A percentile compares a stretch with the other conserved stretches of the same genome.
Evolutionary conservation across 2,797 vertebrate species (phyloP).

Genomic region (Rhinoraja longicauda): DNA sequence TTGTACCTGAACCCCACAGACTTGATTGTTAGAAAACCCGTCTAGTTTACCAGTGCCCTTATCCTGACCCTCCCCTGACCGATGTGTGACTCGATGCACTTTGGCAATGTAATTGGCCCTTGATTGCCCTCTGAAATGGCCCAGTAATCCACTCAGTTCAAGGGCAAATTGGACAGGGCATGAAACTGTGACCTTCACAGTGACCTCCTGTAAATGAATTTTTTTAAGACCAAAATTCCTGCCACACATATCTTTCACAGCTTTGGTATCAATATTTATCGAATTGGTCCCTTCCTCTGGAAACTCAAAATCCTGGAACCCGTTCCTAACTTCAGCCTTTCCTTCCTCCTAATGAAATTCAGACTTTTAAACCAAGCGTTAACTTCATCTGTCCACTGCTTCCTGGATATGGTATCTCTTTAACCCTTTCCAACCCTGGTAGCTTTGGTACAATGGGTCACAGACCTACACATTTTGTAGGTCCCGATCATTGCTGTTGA

Average conservation of each 20-base stretch:
- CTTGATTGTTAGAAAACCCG: too few species aligned
- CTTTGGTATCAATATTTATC: not conserved
- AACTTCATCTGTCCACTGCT: not conserved
- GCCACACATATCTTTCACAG: not conserved
- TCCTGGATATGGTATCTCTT: not conserved
- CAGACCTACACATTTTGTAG: not conserved
- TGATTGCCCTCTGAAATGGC: too few species aligned
- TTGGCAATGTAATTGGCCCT: too few species aligned
- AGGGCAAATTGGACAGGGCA: too few species aligned
- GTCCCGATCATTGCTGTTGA: not conserved
- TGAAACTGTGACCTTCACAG: too few species aligned
- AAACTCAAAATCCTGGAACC: slow-evolving; percentile 1
- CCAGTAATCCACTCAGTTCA: too few species aligned
- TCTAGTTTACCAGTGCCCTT: too few species aligned
- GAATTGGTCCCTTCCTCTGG: not conserved
- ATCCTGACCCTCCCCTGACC: too few species aligned
- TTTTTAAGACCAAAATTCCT: not conserved
- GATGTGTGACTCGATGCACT: too few species aligned
- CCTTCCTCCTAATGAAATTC: not conserved
- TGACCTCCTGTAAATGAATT: too few species aligned
- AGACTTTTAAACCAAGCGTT: not conserved
- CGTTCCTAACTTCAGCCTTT: not conserved
- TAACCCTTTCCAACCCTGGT: not conserved
- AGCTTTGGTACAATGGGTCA: not conserved
- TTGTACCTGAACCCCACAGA: too few species aligned